A percentile compares a stretch with the other conserved stretches of the same genome.
Conservation (phyloP, 35 echinoderm and acorn worm genomes). For the Strongylocentrotus purpuratus region DNA sequence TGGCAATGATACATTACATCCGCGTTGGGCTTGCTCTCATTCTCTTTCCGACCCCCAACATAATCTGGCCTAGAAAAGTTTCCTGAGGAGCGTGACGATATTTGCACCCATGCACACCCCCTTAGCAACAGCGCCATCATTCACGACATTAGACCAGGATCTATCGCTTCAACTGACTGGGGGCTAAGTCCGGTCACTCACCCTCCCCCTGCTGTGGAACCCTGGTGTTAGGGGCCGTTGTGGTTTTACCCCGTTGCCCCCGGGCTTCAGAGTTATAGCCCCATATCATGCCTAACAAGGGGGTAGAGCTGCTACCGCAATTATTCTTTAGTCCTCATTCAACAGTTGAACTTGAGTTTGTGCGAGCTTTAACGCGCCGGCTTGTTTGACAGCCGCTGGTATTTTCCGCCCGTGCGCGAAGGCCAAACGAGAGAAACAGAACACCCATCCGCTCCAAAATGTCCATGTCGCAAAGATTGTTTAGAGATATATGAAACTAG, state of each 20-base stretch:
- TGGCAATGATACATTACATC: background rate
- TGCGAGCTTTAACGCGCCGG: slow-evolving; percentile 10
- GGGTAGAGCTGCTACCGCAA: background rate
- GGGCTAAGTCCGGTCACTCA: slow-evolving; percentile 6
- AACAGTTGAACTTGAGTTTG: slow-evolving; percentile 34
- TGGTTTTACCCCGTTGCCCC: background rate
- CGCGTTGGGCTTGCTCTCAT: slow-evolving; percentile 6
- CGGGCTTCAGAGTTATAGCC: background rate
- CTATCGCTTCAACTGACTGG: background rate
- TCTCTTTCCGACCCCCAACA: background rate
- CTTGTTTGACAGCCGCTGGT: background rate
- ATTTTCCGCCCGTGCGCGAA: slow-evolving; percentile 6
- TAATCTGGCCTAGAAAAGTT: slow-evolving; percentile 11
- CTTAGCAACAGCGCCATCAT: background rate
- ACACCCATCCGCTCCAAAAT: background rate
- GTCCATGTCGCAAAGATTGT: background rate
- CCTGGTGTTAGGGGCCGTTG: slow-evolving; percentile 21
- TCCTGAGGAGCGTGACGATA: slow-evolving; percentile 1
- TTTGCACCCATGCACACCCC: slow-evolving; percentile 7
- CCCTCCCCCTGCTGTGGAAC: slow-evolving; percentile 6
- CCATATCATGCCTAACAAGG: slow-evolving; percentile 36
- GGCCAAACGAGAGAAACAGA: background rate
- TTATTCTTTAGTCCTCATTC: slow-evolving; percentile 21
- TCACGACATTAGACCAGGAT: background rate
- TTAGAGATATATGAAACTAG: slow-evolving; percentile 19